Percentiles rank a stretch among this genome's conserved stretches.
These are phyloP conservation scores for Drosophila stalkeri DNA, from an alignment of 2,888 invertebrate genomes.

Conservation along the genomic window DNA sequence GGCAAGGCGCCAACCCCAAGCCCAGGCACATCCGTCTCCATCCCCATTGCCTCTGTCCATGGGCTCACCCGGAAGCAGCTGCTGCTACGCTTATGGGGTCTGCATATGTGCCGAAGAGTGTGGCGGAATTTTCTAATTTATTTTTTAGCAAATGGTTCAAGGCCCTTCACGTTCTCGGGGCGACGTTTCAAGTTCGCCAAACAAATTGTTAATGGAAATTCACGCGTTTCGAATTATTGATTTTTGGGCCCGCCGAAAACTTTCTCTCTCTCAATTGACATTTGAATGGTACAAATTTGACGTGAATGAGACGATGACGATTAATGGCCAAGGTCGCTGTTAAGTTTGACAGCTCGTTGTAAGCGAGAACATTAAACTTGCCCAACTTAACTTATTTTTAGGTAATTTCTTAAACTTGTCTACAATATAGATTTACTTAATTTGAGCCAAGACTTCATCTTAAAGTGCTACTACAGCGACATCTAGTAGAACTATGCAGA, in stretches of 20 bases:
- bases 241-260: conserved; percentile 63
- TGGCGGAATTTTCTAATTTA: conserved; percentile 85
- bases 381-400: conserved; percentile 10
- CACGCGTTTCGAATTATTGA: conserved; percentile 73
- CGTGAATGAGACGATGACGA: conserved; percentile 69
- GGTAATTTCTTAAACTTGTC: conserved; percentile 11
- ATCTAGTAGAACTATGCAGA: conserved; percentile 19
- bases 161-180: conserved; percentile 66
- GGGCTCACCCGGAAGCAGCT: conserved; percentile 32
- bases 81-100: conserved; percentile 36
- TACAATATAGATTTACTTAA: conserved; percentile 21
- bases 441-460: not conserved
- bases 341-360: conserved; percentile 61
- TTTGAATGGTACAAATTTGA: conserved; percentile 77
- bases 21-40: conserved; percentile 29
- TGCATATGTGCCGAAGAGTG: conserved; percentile 67
- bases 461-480: conserved; percentile 36
- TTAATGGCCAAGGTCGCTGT: conserved; percentile 83
- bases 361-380: conserved; percentile 16
- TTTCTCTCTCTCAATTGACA: conserved; percentile 70
- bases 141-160: conserved; percentile 83
- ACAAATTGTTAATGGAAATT: conserved; percentile 77
- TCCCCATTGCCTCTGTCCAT: conserved; percentile 18
- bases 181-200: conserved; percentile 64
- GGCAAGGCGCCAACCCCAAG: conserved; percentile 62